phyloP scores from a whole-genome alignment of 2,888 invertebrate genomes.

The Formica aserva region DNA sequence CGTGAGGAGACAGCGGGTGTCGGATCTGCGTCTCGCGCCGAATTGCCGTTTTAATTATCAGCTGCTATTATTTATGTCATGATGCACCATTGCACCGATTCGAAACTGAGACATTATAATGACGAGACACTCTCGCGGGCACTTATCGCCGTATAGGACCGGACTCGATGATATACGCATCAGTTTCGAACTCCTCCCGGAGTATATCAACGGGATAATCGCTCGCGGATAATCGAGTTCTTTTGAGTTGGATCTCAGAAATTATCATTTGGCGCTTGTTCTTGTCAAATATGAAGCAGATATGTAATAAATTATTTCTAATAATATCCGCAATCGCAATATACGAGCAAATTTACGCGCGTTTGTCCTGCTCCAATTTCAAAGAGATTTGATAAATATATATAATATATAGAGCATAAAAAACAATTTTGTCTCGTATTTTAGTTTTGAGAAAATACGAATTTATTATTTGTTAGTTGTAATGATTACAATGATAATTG shows the following conservation, averaged over 20 bases:
- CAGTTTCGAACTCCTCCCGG: constrained; percentile 22
- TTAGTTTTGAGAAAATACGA: background rate
- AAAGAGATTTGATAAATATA: background rate
- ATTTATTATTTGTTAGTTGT: background rate
- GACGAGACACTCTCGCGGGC: constrained; percentile 29
- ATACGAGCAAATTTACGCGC: too few relatives aligned
- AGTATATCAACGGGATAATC: background rate
- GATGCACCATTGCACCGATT: constrained; percentile 25
- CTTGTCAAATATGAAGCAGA: background rate
- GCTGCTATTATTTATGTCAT: constrained; percentile 76
- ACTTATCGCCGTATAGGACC: constrained; percentile 36
- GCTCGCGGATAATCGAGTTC: constrained; percentile 26
- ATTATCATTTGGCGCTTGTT: background rate
- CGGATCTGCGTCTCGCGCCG: constrained; percentile 72
- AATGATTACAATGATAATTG: background rate
- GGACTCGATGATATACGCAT: constrained; percentile 34
- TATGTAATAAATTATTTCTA: background rate
- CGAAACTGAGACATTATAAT: constrained; percentile 17
- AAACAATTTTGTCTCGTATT: background rate
- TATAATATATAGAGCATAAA: background rate
- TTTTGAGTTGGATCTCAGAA: constrained; percentile 12
- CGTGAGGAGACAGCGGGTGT: constrained; percentile 80
- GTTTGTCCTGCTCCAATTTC: background rate
- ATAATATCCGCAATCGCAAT: background rate
- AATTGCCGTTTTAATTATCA: constrained; percentile 80